Percentiles rank a stretch among this genome's conserved stretches.
Evolutionary conservation across 2,888 invertebrate genomes (phyloP).

Genomic region (Euplexia lucipara): DNA sequence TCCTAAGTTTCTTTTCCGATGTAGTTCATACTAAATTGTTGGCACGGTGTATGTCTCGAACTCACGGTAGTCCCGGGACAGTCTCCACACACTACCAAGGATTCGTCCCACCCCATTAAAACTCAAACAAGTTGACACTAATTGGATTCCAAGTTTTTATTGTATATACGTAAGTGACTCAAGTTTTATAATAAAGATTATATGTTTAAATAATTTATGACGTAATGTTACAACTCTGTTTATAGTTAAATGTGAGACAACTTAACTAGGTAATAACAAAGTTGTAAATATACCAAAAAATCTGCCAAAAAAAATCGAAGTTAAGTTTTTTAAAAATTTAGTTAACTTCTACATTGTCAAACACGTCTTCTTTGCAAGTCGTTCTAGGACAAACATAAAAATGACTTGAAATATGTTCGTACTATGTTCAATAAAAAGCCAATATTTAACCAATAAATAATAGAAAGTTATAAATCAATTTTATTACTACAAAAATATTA

Average conservation of each 20-base stretch:
- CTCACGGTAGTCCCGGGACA: background rate
- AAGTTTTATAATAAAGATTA: background rate
- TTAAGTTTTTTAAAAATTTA: no score
- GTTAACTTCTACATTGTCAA: background rate
- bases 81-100: no score
- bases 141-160: conserved; percentile 9
- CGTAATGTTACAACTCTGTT: background rate
- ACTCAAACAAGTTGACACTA: conserved; percentile 28
- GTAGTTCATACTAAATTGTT: background rate
- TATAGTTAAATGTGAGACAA: no score
- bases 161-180: background rate
- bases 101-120: no score
- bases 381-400: background rate
- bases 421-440: background rate
- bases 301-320: no score
- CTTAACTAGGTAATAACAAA: no score
- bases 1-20: background rate
- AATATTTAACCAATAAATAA: conserved; percentile 26
- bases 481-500: no score
- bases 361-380: background rate
- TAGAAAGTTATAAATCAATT: no score
- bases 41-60: no score
- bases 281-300: no score
- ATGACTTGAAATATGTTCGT: background rate
- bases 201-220: background rate